These are phyloP conservation scores for Acropora tenuis DNA, from an alignment of 64 coral and sea anemone species.

Conservation along the genomic window DNA sequence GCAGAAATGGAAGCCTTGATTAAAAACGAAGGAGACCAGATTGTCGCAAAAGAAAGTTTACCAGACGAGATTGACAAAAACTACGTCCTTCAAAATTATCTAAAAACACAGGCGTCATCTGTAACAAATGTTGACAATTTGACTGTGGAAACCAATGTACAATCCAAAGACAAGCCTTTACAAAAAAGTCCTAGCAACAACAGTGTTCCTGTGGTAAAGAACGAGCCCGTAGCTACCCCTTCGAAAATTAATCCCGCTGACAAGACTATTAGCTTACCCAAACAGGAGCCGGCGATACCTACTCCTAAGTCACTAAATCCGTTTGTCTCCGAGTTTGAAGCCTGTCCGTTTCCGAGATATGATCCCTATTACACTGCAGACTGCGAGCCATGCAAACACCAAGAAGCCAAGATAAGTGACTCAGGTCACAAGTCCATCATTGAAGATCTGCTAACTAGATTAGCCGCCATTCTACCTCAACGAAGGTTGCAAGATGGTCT, in stretches of 20 bases:
- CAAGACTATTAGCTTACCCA: not conserved
- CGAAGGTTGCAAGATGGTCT: conserved; percentile 32
- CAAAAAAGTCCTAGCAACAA: not conserved
- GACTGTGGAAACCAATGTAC: conserved; percentile 1
- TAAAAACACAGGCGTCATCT: conserved; percentile 4
- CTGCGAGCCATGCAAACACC: not conserved
- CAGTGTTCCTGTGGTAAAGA: not conserved
- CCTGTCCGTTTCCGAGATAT: not conserved
- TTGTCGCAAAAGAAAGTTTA: not conserved
- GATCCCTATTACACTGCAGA: not conserved
- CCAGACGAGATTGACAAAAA: conserved; percentile 7
- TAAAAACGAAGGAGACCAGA: not conserved
- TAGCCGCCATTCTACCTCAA: conserved; percentile 44
- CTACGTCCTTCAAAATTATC: conserved; percentile 24
- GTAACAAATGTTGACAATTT: not conserved
- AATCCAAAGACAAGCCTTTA: not conserved
- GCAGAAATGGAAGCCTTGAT: conserved; percentile 5
- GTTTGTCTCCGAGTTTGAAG: not conserved
- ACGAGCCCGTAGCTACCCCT: not conserved
- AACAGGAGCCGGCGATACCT: not conserved
- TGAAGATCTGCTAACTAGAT: conserved; percentile 4
- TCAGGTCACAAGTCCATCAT: not conserved
- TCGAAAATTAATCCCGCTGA: not conserved
- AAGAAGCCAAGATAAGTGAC: not conserved
- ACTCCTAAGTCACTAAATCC: not conserved